phyloP scores from a whole-genome alignment of 1,140 invertebrate species.

The Andricus grossulariae region DNA sequence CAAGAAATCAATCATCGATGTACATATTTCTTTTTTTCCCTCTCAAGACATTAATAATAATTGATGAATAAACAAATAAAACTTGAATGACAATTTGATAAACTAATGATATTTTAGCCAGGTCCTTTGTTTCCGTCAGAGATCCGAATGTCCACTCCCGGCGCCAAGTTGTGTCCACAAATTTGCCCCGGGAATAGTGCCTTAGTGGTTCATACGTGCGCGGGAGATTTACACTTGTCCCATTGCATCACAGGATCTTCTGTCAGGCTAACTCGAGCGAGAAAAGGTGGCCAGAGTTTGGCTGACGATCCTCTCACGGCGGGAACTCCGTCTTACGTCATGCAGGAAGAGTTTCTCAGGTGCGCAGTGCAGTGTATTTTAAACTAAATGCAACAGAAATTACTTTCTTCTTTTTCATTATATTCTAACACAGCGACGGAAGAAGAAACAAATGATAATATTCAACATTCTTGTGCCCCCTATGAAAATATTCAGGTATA shows the following conservation, averaged over 20 bases:
- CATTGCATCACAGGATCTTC: conserved; percentile 84
- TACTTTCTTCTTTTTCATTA: background rate
- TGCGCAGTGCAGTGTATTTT: too few relatives aligned
- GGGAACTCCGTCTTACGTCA: conserved; percentile 96
- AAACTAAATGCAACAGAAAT: too few relatives aligned
- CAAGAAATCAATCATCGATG: too few relatives aligned
- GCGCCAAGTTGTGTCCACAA: conserved; percentile 90
- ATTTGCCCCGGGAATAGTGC: conserved; percentile 93
- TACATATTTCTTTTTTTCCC: too few relatives aligned
- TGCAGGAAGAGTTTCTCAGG: conserved; percentile 97
- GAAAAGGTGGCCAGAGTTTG: conserved; percentile 84
- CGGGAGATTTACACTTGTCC: conserved; percentile 93
- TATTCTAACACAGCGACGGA: background rate
- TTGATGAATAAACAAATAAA: too few relatives aligned
- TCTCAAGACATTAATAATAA: too few relatives aligned
- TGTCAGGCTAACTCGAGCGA: conserved; percentile 87
- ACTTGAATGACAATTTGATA: too few relatives aligned
- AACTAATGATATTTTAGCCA: conserved; percentile 74
- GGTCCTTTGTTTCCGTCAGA: conserved; percentile 84
- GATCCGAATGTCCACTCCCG: conserved; percentile 80
- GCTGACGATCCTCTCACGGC: conserved; percentile 91
- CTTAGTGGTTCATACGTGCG: conserved; percentile 92
- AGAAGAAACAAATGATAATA: background rate
- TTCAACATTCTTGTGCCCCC: background rate
- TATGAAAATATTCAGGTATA: conserved; percentile 80